Base-by-base conservation (phyloP, 2,888 invertebrate species). In the Lasius fuliginosus region DNA sequence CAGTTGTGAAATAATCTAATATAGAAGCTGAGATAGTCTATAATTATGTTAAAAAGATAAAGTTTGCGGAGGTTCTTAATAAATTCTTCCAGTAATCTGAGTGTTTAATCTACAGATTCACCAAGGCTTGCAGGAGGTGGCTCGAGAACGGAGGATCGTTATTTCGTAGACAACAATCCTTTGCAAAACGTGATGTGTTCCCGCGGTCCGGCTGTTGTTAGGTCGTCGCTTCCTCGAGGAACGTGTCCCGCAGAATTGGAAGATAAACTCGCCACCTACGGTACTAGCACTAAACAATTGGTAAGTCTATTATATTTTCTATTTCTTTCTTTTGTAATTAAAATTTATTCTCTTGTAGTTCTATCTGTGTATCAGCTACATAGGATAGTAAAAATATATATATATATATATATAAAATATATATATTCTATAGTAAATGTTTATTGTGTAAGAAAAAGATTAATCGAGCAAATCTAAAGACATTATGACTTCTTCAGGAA, bases 171-270 rank as follows among this genome's bases (percentile, higher is more conserved):
- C 12, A 79, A 71, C 62, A 64, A 85, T 56, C 82, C 88, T 33
- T 82, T 87, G 40, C 87, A 87, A 85, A 88, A 85, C 33, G 83
- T 84, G 11, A 93, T 94, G 93, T 91, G 89, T 67, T 92, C 91
- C 49, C 87, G 90, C 65, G 90, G 88, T 88, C 92, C 92, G 5
- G 85, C 87, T 11, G 64, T 76, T 23, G 82, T 36, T 46, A 91
- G 92, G 46, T 33, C 65, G 36, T 75, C 88, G 1, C 88, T 85
- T 42, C 81, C 90, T 6, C 83, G 90, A 9, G 95, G 94, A 12
- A 84, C 92, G 0, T 96, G 96, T 89, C 95, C 96, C 2, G 95
- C 95, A 0, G 95, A 95, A 69, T 92, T 95, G 58, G 95, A 95
- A 81, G 91, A 93, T 69, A 94, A 95, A n/a, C 86, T 95, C 6